Conservation (phyloP, 1,140 invertebrate genomes). For the Daktulosphaira vitifoliae region DNA sequence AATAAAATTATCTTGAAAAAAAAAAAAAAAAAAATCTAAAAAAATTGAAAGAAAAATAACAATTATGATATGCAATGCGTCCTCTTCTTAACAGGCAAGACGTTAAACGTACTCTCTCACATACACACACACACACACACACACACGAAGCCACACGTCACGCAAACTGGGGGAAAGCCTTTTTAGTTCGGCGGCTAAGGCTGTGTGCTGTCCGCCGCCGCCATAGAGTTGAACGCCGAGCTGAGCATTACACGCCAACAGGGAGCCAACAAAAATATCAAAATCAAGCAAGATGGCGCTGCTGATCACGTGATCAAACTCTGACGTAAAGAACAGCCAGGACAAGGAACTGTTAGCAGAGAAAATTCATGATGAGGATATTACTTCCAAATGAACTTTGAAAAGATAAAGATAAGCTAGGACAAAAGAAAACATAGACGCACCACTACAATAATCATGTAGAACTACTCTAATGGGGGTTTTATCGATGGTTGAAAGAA, state of each 20-base stretch:
- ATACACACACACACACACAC: constrained; percentile 8
- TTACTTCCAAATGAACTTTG: neutral
- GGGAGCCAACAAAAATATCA: constrained; percentile 32
- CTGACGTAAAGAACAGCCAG: constrained; percentile 4
- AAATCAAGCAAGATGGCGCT: constrained; percentile 33
- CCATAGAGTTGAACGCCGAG: neutral
- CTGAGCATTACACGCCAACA: constrained; percentile 19
- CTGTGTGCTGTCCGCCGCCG: neutral
- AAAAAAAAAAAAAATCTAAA: too few relatives aligned
- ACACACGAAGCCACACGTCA: constrained; percentile 28
- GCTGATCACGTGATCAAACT: constrained; percentile 28
- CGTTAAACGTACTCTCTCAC: neutral
- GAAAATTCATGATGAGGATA: neutral
- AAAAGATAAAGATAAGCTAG: too few relatives aligned
- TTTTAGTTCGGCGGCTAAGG: neutral
- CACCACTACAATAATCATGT: too few relatives aligned
- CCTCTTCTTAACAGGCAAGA: constrained; percentile 15
- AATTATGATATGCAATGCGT: neutral
- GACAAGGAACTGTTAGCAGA: constrained; percentile 10
- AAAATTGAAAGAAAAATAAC: neutral
- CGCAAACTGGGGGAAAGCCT: constrained; percentile 31
- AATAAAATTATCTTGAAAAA: too few relatives aligned
- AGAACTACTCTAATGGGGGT: too few relatives aligned
- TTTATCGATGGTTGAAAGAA: too few relatives aligned
- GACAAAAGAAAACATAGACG: too few relatives aligned